Percentiles rank a stretch among this genome's conserved stretches.
phyloP scores from a whole-genome alignment of 1,140 invertebrate genomes.

The Cydia pomonella region DNA sequence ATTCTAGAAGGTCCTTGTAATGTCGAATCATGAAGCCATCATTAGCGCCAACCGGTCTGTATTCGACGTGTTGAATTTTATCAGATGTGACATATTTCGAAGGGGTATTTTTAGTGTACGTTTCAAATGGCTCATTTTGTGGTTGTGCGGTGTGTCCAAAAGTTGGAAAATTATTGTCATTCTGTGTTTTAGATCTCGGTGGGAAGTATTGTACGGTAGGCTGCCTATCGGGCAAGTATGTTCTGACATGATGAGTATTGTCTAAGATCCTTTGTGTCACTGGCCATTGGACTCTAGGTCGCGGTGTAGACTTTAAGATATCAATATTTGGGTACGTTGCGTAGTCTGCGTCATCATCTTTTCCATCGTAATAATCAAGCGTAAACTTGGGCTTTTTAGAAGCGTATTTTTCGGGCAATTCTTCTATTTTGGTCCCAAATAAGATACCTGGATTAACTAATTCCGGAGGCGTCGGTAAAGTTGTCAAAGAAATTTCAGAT shows the following conservation, averaged over 20 bases:
- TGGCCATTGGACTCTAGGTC: slow-evolving; percentile 33
- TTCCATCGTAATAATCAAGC: slow-evolving; percentile 63
- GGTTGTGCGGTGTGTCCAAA: background rate
- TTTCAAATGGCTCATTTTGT: background rate
- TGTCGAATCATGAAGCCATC: slow-evolving; percentile 58
- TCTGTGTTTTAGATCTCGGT: slow-evolving; percentile 42
- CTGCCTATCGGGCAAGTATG: slow-evolving; percentile 53
- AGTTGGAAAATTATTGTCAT: background rate
- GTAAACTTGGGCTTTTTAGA: slow-evolving; percentile 49
- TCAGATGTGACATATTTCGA: background rate
- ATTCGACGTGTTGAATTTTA: slow-evolving; percentile 15
- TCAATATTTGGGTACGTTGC: slow-evolving; percentile 64
- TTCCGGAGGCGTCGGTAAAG: background rate
- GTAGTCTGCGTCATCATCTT: slow-evolving; percentile 65
- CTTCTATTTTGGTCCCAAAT: background rate
- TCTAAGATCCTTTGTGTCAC: slow-evolving; percentile 37
- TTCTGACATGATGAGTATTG: background rate
- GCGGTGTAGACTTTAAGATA: slow-evolving; percentile 59
- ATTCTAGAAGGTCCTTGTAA: slow-evolving; percentile 62
- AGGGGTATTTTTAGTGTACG: background rate
- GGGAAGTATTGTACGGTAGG: slow-evolving; percentile 69
- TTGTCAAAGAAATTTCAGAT: background rate
- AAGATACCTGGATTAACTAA: background rate
- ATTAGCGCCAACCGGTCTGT: background rate
- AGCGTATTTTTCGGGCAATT: background rate